A percentile compares a stretch with the other conserved stretches of the same genome.
phyloP scores from a whole-genome alignment of 1,140 invertebrate genomes.

The Papilio polytes region DNA sequence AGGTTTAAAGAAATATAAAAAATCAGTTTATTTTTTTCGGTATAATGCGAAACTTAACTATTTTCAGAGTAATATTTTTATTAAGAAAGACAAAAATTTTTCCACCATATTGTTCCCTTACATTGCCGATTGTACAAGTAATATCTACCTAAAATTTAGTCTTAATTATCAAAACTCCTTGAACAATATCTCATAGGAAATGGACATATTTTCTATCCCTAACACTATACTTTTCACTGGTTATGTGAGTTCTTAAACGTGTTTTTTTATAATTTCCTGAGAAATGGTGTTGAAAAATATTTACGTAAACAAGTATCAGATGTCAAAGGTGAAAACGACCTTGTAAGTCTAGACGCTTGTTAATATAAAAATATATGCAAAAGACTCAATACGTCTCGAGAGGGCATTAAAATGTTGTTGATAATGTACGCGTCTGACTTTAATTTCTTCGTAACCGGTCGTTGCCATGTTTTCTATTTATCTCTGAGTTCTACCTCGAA shows the following conservation, averaged over 20 bases:
- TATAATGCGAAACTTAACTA: neutral
- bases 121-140: no score
- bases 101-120: neutral
- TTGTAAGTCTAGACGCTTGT: neutral
- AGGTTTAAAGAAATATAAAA: neutral
- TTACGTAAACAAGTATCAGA: neutral
- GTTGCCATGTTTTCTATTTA: neutral
- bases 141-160: no score
- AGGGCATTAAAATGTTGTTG: conserved; percentile 4
- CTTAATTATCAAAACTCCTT: no score
- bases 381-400: neutral
- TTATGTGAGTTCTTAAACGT: neutral
- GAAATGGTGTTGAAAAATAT: neutral
- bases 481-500: no score
- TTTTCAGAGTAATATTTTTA: neutral
- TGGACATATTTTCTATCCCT: neutral
- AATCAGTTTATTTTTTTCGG: neutral
- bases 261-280: neutral
- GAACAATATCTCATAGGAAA: neutral
- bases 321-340: neutral
- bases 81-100: neutral
- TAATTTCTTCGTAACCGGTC: neutral
- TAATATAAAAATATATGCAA: neutral
- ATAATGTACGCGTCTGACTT: neutral
- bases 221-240: neutral